Evolutionary conservation across 2,888 invertebrate species (phyloP).

Genomic region (Lasius platythorax): DNA sequence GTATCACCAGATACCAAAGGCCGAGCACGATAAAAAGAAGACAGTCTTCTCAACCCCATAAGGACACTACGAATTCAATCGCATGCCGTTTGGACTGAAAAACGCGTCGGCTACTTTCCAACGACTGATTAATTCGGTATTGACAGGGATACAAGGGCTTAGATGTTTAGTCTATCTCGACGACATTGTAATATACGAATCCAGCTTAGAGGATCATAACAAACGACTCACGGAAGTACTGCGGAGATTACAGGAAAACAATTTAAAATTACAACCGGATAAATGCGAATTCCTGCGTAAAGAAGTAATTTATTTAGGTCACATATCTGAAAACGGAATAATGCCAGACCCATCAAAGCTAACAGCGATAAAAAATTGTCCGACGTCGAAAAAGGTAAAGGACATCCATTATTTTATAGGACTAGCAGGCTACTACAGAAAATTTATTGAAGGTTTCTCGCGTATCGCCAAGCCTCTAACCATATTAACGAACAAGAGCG

Average conservation of each 20-base stretch:
- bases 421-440: background rate
- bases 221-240: background rate
- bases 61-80: background rate
- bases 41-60: background rate
- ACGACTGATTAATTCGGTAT: background rate
- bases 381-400: background rate
- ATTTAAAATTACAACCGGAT: background rate
- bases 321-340: background rate
- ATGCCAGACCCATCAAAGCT: background rate
- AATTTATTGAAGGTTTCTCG: background rate
- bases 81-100: background rate
- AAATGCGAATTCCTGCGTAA: background rate
- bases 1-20: background rate
- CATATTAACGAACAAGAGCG: background rate
- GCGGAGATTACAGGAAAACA: fast-evolving
- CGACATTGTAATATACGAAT: background rate
- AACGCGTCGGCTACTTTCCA: background rate
- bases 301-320: background rate
- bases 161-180: background rate
- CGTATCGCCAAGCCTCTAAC: background rate
- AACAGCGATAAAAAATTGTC: background rate
- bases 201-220: background rate
- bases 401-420: background rate
- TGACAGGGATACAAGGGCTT: background rate
- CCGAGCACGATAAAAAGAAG: background rate